Conservation (phyloP, 2,113 vertebrate genomes). For the Nothoprocta pentlandii region DNA sequence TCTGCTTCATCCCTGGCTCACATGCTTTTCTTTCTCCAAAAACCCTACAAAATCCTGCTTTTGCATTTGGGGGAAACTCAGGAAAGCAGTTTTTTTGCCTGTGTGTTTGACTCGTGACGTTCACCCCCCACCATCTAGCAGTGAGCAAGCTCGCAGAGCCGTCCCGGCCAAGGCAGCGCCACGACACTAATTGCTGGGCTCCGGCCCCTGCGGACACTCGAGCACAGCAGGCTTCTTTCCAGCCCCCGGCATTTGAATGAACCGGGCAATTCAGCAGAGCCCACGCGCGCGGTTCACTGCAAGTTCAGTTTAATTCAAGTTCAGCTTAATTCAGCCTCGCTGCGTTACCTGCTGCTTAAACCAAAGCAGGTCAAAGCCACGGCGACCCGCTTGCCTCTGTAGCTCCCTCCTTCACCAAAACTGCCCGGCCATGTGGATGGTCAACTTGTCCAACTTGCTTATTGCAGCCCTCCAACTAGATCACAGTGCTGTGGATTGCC, state of each 20-base stretch:
- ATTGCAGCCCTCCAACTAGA: background rate
- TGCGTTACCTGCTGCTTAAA: constrained; percentile 47
- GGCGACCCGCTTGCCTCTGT: background rate
- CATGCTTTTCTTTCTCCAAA: background rate
- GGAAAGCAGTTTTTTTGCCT: no score
- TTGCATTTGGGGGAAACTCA: background rate
- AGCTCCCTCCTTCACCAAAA: background rate
- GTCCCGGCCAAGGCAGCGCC: background rate
- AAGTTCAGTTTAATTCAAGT: constrained; percentile 38
- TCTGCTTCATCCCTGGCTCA: background rate
- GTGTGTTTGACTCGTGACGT: background rate
- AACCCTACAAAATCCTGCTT: background rate
- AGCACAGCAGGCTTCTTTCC: constrained; percentile 32
- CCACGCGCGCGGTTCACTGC: constrained; percentile 61
- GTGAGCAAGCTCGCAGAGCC: rapidly evolving
- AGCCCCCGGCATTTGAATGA: constrained; percentile 67
- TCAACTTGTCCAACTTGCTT: rapidly evolving
- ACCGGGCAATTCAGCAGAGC: constrained; percentile 37
- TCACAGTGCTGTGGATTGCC: background rate
- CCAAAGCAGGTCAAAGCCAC: background rate
- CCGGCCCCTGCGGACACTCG: background rate
- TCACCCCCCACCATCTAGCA: background rate
- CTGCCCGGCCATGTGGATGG: background rate
- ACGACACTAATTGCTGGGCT: background rate
- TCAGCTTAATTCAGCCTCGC: constrained; percentile 25